phyloP scores from a whole-genome alignment of 2,113 vertebrate species.

The Gobiocypris rarus region DNA sequence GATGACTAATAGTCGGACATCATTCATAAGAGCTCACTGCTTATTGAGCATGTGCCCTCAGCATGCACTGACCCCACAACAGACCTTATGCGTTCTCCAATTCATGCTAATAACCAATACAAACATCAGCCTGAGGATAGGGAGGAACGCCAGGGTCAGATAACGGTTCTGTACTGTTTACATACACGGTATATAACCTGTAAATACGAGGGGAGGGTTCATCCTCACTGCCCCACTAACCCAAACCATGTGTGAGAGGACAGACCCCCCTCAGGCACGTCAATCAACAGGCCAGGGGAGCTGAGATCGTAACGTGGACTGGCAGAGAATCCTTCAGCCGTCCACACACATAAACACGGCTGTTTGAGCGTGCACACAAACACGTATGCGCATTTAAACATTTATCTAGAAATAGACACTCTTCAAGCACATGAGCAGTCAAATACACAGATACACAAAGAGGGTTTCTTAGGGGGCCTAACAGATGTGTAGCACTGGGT shows the following conservation, averaged over 20 bases:
- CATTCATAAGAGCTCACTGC: conserved; percentile 36
- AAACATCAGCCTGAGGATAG: conserved; percentile 22
- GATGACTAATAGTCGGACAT: conserved; percentile 30
- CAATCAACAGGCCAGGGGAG: conserved; percentile 48
- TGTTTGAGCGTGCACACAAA: background rate
- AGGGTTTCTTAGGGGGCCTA: background rate
- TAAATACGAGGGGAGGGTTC: conserved; percentile 48
- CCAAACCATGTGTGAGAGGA: conserved; percentile 50
- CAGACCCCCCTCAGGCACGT: conserved; percentile 42
- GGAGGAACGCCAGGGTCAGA: conserved; percentile 22
- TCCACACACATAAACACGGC: background rate
- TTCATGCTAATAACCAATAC: conserved; percentile 46
- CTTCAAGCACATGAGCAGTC: conserved; percentile 10
- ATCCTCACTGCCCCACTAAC: conserved; percentile 50
- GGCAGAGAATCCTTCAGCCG: conserved; percentile 28
- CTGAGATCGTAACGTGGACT: background rate
- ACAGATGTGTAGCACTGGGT: conserved; percentile 10
- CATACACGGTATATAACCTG: conserved; percentile 45
- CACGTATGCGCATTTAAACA: conserved; percentile 21
- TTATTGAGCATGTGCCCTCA: conserved; percentile 38
- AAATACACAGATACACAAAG: background rate
- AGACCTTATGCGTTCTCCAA: conserved; percentile 26
- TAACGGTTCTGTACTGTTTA: conserved; percentile 45
- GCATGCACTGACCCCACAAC: conserved; percentile 35
- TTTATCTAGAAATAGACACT: conserved; percentile 42